phyloP scores from a whole-genome alignment of 2,113 vertebrate species.

The Pseudopodoces humilis region DNA sequence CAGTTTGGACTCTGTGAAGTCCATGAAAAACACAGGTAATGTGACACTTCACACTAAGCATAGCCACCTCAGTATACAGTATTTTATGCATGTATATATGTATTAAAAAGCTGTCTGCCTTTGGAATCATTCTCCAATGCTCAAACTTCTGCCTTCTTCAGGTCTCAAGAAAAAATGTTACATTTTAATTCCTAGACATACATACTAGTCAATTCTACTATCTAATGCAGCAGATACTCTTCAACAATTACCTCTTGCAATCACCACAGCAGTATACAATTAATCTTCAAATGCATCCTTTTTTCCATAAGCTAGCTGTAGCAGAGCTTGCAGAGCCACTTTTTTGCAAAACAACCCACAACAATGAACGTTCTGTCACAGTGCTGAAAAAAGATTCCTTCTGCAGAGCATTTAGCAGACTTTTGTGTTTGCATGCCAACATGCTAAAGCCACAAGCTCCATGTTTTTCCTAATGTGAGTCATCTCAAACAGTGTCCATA shows the following conservation, averaged over 20 bases:
- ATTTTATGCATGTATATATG: neutral
- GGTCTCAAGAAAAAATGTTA: neutral
- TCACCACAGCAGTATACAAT: neutral
- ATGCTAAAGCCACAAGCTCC: neutral
- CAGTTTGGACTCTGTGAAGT: neutral
- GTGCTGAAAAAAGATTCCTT: neutral
- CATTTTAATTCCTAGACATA: neutral
- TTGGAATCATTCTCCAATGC: neutral
- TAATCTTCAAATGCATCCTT: neutral
- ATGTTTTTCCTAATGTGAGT: neutral
- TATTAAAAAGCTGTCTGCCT: neutral
- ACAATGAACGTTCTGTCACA: neutral
- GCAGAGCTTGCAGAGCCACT: neutral
- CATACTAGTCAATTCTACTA: neutral
- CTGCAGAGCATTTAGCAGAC: neutral
- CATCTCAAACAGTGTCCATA: slow-evolving; percentile 23
- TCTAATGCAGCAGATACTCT: neutral
- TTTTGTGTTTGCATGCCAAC: slow-evolving; percentile 8
- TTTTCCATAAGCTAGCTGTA: neutral
- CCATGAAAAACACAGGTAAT: neutral
- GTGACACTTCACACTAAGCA: neutral
- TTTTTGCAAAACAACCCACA: neutral
- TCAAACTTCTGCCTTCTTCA: neutral
- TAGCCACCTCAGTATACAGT: neutral
- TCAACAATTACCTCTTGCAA: neutral